These are phyloP conservation scores for Oscheius sp. DNA, from an alignment of 2,888 invertebrate genomes.

Conservation along the genomic window DNA sequence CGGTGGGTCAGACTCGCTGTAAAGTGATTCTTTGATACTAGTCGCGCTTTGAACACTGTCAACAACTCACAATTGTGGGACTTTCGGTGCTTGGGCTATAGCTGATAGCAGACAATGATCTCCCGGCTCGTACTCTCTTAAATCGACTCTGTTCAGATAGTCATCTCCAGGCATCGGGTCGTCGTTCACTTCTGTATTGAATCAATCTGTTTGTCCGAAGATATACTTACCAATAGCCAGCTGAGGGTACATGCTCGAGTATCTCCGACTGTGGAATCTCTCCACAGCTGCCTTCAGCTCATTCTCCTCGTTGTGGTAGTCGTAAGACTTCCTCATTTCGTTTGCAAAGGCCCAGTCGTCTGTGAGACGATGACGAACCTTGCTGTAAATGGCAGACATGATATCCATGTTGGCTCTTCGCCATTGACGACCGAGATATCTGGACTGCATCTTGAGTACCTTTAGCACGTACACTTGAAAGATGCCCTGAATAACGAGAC, in stretches of 20 bases:
- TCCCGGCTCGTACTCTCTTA: conserved; percentile 60
- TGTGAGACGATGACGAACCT: conserved; percentile 83
- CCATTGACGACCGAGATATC: conserved; percentile 98
- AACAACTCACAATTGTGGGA: conserved; percentile 22
- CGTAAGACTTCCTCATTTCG: conserved; percentile 77
- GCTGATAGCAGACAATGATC: conserved; percentile 62
- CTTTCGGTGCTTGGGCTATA: conserved; percentile 41
- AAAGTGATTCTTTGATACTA: too few relatives aligned
- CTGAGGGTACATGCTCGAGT: conserved; percentile 76
- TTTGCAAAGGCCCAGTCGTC: conserved; percentile 99
- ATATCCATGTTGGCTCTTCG: conserved; percentile 99
- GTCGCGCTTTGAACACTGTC: neutral
- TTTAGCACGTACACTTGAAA: conserved; percentile 98
- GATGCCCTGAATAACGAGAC: conserved; percentile 75
- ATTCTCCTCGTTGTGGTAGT: conserved; percentile 89
- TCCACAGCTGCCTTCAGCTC: conserved; percentile 92
- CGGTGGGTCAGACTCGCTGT: too few relatives aligned
- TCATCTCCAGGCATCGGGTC: conserved; percentile 58
- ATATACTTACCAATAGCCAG: conserved; percentile 57
- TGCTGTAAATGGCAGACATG: conserved; percentile 97
- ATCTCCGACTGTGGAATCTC: conserved; percentile 92
- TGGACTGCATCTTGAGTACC: conserved; percentile 98
- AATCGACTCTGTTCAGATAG: conserved; percentile 55
- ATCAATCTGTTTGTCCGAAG: neutral
- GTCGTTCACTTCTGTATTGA: conserved; percentile 53